phyloP scores from a whole-genome alignment of 2,888 invertebrate species.

The Morinoia aosen region DNA sequence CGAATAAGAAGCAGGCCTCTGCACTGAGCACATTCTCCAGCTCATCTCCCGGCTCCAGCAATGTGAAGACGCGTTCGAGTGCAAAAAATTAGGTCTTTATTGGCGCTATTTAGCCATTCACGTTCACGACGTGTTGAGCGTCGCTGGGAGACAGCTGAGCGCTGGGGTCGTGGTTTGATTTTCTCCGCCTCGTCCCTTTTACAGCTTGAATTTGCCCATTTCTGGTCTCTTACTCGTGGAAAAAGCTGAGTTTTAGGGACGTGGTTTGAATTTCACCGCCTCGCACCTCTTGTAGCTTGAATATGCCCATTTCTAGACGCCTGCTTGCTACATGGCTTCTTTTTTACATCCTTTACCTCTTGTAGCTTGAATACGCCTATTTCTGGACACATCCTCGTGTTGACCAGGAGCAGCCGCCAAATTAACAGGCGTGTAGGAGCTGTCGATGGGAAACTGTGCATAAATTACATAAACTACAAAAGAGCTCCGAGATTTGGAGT shows the following conservation, averaged over 20 bases:
- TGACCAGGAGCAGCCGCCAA: not conserved
- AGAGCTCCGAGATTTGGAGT: too few relatives aligned
- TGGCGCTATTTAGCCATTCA: conserved; percentile 6
- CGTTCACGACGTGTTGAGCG: not conserved
- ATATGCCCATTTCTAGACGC: not conserved
- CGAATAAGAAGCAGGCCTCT: too few relatives aligned
- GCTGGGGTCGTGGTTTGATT: not conserved
- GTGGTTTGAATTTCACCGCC: not conserved
- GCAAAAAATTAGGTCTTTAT: conserved; percentile 2
- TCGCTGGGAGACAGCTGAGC: not conserved
- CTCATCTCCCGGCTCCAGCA: not conserved
- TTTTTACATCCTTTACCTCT: too few relatives aligned
- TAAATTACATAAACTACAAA: too few relatives aligned
- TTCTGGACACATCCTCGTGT: not conserved
- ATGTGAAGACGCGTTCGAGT: not conserved
- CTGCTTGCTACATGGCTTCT: too few relatives aligned
- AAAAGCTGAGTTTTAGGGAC: too few relatives aligned
- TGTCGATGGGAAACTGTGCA: too few relatives aligned
- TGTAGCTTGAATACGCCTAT: not conserved
- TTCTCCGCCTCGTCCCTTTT: not conserved
- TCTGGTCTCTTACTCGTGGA: not conserved
- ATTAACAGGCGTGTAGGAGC: not conserved
- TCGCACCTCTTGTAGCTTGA: not conserved
- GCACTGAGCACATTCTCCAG: not conserved
- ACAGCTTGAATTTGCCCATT: not conserved